phyloP scores from a whole-genome alignment of 2,797 vertebrate species.

The Hirundo rustica region DNA sequence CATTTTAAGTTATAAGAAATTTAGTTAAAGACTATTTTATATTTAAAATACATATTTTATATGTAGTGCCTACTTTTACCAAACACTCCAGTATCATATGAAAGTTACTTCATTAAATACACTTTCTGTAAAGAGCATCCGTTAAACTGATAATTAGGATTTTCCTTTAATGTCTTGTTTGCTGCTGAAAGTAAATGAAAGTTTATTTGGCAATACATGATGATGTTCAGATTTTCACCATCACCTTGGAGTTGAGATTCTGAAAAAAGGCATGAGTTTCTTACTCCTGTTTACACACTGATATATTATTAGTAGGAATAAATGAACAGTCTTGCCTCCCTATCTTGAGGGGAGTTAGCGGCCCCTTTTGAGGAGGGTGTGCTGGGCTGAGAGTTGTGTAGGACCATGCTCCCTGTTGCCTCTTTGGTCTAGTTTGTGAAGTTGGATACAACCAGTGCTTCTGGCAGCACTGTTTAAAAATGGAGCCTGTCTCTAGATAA shows the following conservation, averaged over 20 bases:
- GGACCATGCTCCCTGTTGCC: neutral
- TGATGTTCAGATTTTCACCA: neutral
- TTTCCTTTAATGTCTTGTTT: neutral
- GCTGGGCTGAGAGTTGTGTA: neutral
- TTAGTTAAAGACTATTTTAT: neutral
- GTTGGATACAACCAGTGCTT: neutral
- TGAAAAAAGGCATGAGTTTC: neutral
- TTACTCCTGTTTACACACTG: neutral
- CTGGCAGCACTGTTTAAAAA: neutral
- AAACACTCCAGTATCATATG: neutral
- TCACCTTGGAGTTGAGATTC: neutral
- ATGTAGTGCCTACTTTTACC: neutral
- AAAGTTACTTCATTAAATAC: neutral
- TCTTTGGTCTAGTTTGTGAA: neutral
- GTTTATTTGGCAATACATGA: neutral
- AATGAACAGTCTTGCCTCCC: neutral
- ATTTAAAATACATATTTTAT: neutral
- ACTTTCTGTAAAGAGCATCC: neutral
- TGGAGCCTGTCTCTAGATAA: neutral
- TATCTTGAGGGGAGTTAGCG: rapidly evolving
- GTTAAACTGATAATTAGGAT: neutral
- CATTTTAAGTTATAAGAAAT: neutral
- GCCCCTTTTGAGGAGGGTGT: neutral
- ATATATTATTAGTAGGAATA: neutral
- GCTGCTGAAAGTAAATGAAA: neutral